Evolutionary conservation across 2,888 invertebrate genomes (phyloP).

Genomic region (Callosobruchus maculatus): DNA sequence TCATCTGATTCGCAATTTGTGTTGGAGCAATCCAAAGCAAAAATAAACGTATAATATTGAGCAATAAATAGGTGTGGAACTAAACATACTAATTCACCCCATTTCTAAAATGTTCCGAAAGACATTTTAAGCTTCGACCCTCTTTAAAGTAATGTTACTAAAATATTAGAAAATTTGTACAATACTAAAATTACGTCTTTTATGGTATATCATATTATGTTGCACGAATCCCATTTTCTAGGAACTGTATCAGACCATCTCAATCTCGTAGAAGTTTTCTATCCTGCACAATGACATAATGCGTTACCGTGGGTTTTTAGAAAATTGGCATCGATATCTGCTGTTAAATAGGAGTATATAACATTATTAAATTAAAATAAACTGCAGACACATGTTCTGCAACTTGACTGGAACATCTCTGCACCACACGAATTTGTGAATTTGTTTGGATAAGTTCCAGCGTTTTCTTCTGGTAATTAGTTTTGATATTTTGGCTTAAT

Average conservation of each 20-base stretch:
- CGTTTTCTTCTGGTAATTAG: no score
- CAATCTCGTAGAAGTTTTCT: background rate
- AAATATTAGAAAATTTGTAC: background rate
- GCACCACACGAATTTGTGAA: no score
- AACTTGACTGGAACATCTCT: no score
- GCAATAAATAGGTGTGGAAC: background rate
- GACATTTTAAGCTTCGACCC: background rate
- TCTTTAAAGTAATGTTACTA: background rate
- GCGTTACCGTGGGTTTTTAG: no score
- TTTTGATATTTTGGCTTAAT: no score
- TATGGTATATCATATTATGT: background rate
- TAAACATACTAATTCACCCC: background rate
- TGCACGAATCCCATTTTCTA: background rate
- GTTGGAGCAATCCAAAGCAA: background rate
- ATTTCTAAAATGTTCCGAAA: background rate
- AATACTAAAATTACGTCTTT: background rate
- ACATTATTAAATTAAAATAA: no score
- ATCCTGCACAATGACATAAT: background rate
- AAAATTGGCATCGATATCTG: no score
- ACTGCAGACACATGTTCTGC: no score
- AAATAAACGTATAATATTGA: background rate
- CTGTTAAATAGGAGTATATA: no score
- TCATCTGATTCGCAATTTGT: background rate
- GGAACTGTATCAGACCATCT: background rate
- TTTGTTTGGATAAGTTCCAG: no score